Percentiles rank a stretch among this genome's conserved stretches.
These are phyloP conservation scores for Erethizon dorsatum DNA, from an alignment of 2,797 vertebrate species.

Conservation along the genomic window DNA sequence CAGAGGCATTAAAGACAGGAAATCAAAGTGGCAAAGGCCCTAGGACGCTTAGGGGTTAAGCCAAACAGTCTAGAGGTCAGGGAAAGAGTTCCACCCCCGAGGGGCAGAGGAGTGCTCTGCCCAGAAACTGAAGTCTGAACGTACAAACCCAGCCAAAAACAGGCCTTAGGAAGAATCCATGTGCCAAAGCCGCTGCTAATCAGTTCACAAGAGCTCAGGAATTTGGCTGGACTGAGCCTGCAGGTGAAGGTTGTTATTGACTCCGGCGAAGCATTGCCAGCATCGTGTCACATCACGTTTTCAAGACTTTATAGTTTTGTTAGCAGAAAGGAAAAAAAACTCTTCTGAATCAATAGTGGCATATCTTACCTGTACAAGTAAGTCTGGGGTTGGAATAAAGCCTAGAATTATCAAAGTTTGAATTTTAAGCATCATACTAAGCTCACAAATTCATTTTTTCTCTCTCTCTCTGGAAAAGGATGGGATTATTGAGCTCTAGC, in stretches of 20 bases:
- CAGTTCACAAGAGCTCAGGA: neutral
- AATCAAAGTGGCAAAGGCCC: neutral
- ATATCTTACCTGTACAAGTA: conserved; percentile 13
- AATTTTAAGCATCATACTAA: conserved; percentile 43
- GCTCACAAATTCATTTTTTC: neutral
- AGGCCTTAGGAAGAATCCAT: neutral
- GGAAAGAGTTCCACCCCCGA: neutral
- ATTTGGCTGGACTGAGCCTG: conserved; percentile 14
- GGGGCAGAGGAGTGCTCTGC: neutral
- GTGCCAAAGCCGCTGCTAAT: neutral
- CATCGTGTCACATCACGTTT: neutral
- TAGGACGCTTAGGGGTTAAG: neutral
- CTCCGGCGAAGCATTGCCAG: conserved; percentile 1
- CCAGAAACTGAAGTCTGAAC: neutral
- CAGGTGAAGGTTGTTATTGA: conserved; percentile 58
- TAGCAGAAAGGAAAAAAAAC: conserved; percentile 60
- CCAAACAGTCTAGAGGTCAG: neutral
- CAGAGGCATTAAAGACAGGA: neutral
- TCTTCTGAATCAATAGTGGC: conserved; percentile 10
- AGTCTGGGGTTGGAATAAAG: conserved; percentile 31
- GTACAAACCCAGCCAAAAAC: neutral
- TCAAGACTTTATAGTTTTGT: conserved; percentile 38
- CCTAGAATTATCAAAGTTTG: conserved; percentile 56
- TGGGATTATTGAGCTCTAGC: neutral
- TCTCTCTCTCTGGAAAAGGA: conserved; percentile 12